Conservation (phyloP, 1,140 invertebrate genomes). For the Andricus grossulariae region DNA sequence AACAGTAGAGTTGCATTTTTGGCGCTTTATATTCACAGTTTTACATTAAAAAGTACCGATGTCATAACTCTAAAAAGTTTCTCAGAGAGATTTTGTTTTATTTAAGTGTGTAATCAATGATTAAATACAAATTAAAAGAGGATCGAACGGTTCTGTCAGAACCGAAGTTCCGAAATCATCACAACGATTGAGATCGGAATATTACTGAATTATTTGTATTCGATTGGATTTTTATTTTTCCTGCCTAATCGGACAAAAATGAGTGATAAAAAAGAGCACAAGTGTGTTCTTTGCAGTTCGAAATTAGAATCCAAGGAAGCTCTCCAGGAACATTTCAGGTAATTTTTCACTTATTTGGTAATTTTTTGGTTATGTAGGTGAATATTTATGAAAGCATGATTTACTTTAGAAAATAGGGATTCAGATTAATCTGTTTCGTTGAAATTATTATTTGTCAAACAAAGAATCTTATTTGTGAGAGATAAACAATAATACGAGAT, state of each 20-base stretch:
- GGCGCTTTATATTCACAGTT: background rate
- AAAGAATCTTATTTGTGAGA: too few species aligned
- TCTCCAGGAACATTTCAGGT: slow-evolving; percentile 76
- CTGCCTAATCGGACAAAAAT: slow-evolving; percentile 48
- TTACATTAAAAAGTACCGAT: background rate
- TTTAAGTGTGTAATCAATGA: background rate
- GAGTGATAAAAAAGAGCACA: slow-evolving; percentile 60
- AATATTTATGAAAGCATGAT: too few species aligned
- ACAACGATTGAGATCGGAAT: too few species aligned
- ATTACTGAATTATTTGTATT: too few species aligned
- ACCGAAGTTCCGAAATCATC: too few species aligned
- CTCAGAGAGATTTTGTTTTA: background rate
- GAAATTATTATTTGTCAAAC: too few species aligned
- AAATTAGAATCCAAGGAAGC: slow-evolving; percentile 74
- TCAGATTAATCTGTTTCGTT: too few species aligned
- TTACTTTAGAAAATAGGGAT: too few species aligned
- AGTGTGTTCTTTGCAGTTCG: slow-evolving; percentile 74
- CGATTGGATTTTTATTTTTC: slow-evolving; percentile 36
- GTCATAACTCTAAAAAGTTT: background rate
- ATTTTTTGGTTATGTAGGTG: too few species aligned
- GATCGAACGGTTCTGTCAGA: too few species aligned
- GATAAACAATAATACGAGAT: too few species aligned
- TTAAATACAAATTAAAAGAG: background rate
- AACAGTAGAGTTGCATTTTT: slow-evolving; percentile 14
- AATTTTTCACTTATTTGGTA: slow-evolving; percentile 21